phyloP scores from a whole-genome alignment of 2,797 vertebrate species.

The Falco biarmicus region DNA sequence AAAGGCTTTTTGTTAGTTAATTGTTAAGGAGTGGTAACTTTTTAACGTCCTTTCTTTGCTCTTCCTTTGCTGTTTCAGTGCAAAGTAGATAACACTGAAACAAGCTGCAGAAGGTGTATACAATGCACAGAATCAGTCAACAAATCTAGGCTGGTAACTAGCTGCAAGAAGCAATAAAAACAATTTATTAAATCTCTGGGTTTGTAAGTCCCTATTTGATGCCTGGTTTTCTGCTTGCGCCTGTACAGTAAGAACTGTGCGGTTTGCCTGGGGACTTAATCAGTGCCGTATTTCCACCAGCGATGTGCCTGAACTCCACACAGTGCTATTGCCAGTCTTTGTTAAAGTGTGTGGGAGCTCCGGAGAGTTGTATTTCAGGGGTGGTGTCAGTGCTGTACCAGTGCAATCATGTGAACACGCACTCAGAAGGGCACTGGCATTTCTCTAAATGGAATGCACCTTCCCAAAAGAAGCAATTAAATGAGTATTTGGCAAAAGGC shows the following conservation, averaged over 20 bases:
- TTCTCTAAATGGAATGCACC: background rate
- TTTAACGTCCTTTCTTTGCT: background rate
- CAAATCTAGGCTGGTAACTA: background rate
- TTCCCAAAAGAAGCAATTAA: background rate
- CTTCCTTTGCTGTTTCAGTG: background rate
- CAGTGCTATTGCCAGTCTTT: background rate
- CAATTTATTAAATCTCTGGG: background rate
- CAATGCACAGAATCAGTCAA: background rate
- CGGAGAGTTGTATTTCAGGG: background rate
- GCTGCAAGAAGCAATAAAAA: background rate
- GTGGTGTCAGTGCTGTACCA: background rate
- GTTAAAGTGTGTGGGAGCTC: background rate
- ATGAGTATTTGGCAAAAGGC: background rate
- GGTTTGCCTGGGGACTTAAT: background rate
- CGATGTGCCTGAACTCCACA: background rate
- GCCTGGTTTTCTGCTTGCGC: background rate
- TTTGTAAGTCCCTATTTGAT: background rate
- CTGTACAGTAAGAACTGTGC: background rate
- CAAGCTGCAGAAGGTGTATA: background rate
- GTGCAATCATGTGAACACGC: background rate
- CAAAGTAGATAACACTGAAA: background rate
- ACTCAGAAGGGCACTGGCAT: background rate
- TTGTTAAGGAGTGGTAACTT: background rate
- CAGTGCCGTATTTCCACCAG: fast-evolving
- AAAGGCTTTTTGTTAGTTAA: background rate